Base-by-base conservation (phyloP, 53 echinoderm and acorn worm genomes). In the Paelopatides confundens region DNA sequence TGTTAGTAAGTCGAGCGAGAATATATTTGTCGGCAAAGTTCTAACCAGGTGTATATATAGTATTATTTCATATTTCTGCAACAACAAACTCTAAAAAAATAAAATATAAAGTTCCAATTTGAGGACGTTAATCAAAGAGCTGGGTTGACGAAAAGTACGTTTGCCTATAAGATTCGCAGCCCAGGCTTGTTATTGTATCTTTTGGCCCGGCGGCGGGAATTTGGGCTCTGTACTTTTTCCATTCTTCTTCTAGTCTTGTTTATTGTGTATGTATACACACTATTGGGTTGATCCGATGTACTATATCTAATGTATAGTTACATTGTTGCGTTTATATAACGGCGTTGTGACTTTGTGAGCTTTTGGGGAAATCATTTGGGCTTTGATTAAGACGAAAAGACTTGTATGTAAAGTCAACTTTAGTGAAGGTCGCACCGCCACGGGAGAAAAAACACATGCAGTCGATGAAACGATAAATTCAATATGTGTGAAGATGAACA, bases 141-240 rank as follows among this genome's bases (percentile, higher is more conserved):
- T 74, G 47, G 28, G 39, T 68, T 68, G 68, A n/a, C 10, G 36
- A 74, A 74, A 74, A 74, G 74, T 74, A 74, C 74, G 29, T 74
- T 58, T 74, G 74, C 74, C 74, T 74, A 21, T 11, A n/a, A n/a
- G 40, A 74, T 74, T 74, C 74, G 74, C 14, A 43, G 39, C n/a
- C 74, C 43, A 23, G 13, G 39, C 8, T n/a, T 74, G 74, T 74
- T 74, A 74, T 74, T 74, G 74, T 74, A 74, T 74, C 74, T 13
- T 39, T 74, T 36, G 74, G 74, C 74, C 74, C 46, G 39, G 74
- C 74, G 74, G 74, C 74, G 47, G 74, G n/a, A 39, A 6, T 21
- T 74, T 35, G 39, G 43, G 36, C 74, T 74, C 43, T 74, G 74
- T n/a, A 74, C 74, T 74, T 40, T 74, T 74, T 35, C 39, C 39